Percentiles rank a stretch among this genome's conserved stretches.
Conservation (phyloP, 2,888 invertebrate species). For the Cyclophora punctaria region DNA sequence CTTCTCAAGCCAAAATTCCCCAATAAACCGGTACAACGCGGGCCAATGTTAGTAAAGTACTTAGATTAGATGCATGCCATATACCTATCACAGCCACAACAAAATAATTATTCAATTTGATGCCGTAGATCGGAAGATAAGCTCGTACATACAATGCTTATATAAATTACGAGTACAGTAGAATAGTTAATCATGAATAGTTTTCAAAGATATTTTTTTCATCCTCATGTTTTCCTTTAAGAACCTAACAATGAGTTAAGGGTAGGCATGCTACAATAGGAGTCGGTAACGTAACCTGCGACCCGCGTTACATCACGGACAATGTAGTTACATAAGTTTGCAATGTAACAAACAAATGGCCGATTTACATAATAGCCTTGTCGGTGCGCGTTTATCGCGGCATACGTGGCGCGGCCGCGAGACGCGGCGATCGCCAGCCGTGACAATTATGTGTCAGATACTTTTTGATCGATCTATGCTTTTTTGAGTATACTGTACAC, state of each 20-base stretch:
- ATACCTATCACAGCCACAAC: too few relatives aligned
- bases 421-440: conserved; percentile 19
- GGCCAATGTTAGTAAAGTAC: too few relatives aligned
- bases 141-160: too few relatives aligned
- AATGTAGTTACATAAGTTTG: conserved; percentile 52
- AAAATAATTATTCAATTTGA: too few relatives aligned
- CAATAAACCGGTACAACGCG: too few relatives aligned
- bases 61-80: too few relatives aligned
- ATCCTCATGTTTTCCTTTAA: not conserved
- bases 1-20: too few relatives aligned
- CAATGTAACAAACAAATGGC: conserved; percentile 62
- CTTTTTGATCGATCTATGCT: too few relatives aligned
- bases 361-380: conserved; percentile 67
- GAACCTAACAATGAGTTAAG: not conserved
- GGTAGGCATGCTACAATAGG: conserved; percentile 7
- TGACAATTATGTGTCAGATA: conserved; percentile 11
- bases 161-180: too few relatives aligned
- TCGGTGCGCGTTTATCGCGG: conserved; percentile 50
- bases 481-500: too few relatives aligned
- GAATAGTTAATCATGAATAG: not conserved
- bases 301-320: conserved; percentile 54
- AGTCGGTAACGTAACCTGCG: conserved; percentile 57
- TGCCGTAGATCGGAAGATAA: too few relatives aligned
- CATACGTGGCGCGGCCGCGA: conserved; percentile 34
- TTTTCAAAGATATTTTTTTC: not conserved